Evolutionary conservation across 1,140 invertebrate genomes (phyloP).

Genomic region (Chironomus striatipennis): DNA sequence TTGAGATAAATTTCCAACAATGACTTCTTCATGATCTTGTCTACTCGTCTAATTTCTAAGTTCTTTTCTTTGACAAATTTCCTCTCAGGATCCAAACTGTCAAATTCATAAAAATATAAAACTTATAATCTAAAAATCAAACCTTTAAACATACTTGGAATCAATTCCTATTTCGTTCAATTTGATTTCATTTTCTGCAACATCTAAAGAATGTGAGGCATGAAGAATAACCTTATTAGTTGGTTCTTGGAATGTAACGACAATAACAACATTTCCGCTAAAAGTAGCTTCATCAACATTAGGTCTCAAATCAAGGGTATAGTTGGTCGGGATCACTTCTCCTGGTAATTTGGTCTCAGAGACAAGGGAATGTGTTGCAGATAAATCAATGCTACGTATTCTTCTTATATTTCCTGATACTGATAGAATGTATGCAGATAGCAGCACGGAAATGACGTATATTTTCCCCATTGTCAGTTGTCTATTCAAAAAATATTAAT

Average conservation of each 20-base stretch:
- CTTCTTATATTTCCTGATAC: too few relatives aligned
- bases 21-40: slow-evolving; percentile 45
- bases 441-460: too few relatives aligned
- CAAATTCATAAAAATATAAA: background rate
- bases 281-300: slow-evolving; percentile 49
- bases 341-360: slow-evolving; percentile 48
- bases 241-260: slow-evolving; percentile 47
- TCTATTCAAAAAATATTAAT: too few relatives aligned
- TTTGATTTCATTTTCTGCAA: slow-evolving; percentile 41
- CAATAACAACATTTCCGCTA: slow-evolving; percentile 51
- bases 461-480: too few relatives aligned
- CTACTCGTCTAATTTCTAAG: slow-evolving; percentile 31
- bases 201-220: slow-evolving; percentile 49
- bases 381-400: slow-evolving; percentile 49
- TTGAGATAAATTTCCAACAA: slow-evolving; percentile 47
- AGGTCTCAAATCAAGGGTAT: slow-evolving; percentile 52
- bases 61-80: slow-evolving; percentile 22
- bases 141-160: slow-evolving; percentile 35
- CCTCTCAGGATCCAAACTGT: background rate
- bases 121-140: background rate
- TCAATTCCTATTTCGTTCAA: slow-evolving; percentile 28
- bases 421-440: too few relatives aligned
- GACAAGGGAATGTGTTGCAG: slow-evolving; percentile 46
- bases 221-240: slow-evolving; percentile 52
- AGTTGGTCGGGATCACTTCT: slow-evolving; percentile 49